phyloP scores from a whole-genome alignment of 2,113 vertebrate species.

The Nesogale talazaci region DNA sequence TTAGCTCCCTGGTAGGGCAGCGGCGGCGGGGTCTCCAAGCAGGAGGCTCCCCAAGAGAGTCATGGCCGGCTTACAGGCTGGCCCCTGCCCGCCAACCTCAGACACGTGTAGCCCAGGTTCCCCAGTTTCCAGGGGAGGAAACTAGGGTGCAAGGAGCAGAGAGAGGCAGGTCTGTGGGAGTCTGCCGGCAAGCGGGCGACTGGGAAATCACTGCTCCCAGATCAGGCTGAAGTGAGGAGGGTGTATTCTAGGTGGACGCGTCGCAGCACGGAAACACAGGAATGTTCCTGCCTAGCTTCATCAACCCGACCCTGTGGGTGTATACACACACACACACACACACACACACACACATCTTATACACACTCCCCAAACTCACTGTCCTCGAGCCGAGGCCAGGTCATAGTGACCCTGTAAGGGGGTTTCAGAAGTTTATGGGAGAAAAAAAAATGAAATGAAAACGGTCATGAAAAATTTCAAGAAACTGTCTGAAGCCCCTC shows the following conservation, averaged over 20 bases:
- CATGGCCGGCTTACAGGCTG: rapidly evolving
- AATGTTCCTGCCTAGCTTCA: neutral
- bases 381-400: too few relatives aligned
- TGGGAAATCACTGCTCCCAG: rapidly evolving
- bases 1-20: neutral
- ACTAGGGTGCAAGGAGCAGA: neutral
- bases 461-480: too few relatives aligned
- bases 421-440: too few relatives aligned
- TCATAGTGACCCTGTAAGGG: too few relatives aligned
- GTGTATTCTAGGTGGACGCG: neutral
- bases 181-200: rapidly evolving
- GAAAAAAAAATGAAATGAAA: too few relatives aligned
- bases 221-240: rapidly evolving
- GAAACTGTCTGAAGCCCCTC: too few relatives aligned
- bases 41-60: too few relatives aligned
- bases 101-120: neutral
- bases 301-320: neutral
- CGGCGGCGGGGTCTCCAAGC: neutral
- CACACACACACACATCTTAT: too few relatives aligned
- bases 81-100: neutral
- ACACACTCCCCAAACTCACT: too few relatives aligned
- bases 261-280: neutral
- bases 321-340: too few relatives aligned
- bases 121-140: neutral
- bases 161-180: neutral